phyloP scores from a whole-genome alignment of 2,797 vertebrate genomes.

The Necrosyrtes monachus region DNA sequence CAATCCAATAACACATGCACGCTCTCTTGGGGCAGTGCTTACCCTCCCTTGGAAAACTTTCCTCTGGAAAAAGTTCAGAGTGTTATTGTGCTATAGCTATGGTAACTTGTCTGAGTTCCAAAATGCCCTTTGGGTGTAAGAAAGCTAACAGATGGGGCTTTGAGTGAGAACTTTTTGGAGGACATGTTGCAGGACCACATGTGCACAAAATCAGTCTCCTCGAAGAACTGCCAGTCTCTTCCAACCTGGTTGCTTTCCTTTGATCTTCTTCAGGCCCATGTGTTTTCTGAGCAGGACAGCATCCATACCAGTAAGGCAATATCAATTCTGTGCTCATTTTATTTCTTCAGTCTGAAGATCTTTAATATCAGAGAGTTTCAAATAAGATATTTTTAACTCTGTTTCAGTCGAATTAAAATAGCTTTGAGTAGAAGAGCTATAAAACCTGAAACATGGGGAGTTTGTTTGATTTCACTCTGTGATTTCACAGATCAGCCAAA shows the following conservation, averaged over 20 bases:
- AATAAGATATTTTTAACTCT: slow-evolving; percentile 11
- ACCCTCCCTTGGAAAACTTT: not conserved
- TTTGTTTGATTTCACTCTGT: not conserved
- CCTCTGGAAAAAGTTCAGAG: not conserved
- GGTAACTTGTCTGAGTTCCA: not conserved
- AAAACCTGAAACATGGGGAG: not conserved
- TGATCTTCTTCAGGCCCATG: not conserved
- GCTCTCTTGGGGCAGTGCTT: not conserved
- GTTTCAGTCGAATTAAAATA: not conserved
- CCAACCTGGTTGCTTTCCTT: not conserved
- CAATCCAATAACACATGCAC: not conserved
- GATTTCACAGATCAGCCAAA: not conserved
- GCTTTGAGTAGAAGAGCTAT: not conserved
- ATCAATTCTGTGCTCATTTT: not conserved
- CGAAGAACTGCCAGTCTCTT: not conserved
- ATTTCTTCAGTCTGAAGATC: not conserved
- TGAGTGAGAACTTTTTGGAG: not conserved
- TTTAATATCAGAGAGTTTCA: not conserved
- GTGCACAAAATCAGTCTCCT: not conserved
- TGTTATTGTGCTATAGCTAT: not conserved
- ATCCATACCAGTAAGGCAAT: not conserved
- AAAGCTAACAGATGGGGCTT: not conserved
- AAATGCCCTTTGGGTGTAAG: not conserved
- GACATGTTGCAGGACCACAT: not conserved
- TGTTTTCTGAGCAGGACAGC: not conserved